phyloP scores from a whole-genome alignment of 2,797 vertebrate genomes.

The Enteromius trimaculatus region DNA sequence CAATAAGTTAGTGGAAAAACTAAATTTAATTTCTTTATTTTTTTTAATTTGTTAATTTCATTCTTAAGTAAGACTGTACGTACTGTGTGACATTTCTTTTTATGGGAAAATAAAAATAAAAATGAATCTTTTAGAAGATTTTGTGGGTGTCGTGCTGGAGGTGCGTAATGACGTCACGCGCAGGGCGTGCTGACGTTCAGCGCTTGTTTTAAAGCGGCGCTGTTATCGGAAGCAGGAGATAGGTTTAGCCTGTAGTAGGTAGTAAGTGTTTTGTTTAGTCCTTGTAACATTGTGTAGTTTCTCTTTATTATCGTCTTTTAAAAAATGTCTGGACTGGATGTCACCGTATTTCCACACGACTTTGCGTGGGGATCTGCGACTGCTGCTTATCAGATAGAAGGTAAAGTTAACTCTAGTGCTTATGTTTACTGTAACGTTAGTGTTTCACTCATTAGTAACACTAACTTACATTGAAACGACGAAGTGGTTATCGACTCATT shows the following conservation, averaged over 20 bases:
- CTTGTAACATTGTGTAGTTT: not conserved
- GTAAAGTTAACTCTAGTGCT: slow-evolving; percentile 64
- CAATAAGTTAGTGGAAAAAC: not conserved
- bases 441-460: not conserved
- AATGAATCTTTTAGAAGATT: not conserved
- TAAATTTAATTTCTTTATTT: not conserved
- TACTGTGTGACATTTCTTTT: not conserved
- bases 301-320: not conserved
- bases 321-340: slow-evolving; percentile 38
- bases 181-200: slow-evolving; percentile 10
- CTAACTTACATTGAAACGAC: not conserved
- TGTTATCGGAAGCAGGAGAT: not conserved
- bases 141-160: too few relatives aligned
- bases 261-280: not conserved
- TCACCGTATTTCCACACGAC: slow-evolving; percentile 77
- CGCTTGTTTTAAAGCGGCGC: not conserved
- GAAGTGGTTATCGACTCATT: not conserved
- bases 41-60: not conserved
- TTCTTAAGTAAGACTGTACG: not conserved
- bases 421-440: not conserved
- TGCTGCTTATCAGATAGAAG: slow-evolving; percentile 89
- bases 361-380: slow-evolving; percentile 87
- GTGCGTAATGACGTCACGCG: slow-evolving; percentile 43
- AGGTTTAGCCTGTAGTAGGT: not conserved
- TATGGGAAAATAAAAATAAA: not conserved